Evolutionary conservation across 2,888 invertebrate genomes (phyloP).

Genomic region (Rhyacophila evoluta): DNA sequence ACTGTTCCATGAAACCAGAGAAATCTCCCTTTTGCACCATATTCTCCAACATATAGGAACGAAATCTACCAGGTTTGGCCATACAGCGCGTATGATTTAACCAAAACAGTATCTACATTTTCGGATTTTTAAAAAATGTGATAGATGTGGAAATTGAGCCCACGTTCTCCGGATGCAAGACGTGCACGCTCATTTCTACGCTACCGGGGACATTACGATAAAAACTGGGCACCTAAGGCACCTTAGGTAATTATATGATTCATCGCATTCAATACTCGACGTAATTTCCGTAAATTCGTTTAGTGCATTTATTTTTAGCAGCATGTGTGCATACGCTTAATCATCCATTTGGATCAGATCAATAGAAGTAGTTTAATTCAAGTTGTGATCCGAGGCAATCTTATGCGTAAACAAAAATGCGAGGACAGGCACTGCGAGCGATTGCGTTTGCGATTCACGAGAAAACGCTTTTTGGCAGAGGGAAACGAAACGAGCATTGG

Average conservation of each 20-base stretch:
- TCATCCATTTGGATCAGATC: conserved; percentile 1
- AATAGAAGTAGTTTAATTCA: conserved; percentile 19
- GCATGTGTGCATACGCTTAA: not conserved
- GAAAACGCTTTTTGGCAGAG: conserved; percentile 4
- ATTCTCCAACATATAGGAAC: too few relatives aligned
- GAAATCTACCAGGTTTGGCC: too few relatives aligned
- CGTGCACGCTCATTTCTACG: too few relatives aligned
- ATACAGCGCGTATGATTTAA: too few relatives aligned
- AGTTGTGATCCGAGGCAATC: not conserved
- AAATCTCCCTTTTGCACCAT: too few relatives aligned
- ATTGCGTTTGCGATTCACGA: not conserved
- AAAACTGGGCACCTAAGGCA: too few relatives aligned
- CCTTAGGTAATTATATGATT: not conserved
- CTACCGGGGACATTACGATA: too few relatives aligned
- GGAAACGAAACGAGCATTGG: not conserved
- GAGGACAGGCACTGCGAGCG: not conserved
- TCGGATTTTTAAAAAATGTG: too few relatives aligned
- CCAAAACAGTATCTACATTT: too few relatives aligned
- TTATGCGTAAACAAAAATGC: conserved; percentile 20
- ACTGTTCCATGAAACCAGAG: too few relatives aligned
- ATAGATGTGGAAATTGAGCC: too few relatives aligned
- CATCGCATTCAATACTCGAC: not conserved
- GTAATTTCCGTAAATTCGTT: not conserved
- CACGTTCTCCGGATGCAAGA: too few relatives aligned
- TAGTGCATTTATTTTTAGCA: not conserved